Conservation (phyloP, 2,113 vertebrate species). For the Notarius lentiginosus region DNA sequence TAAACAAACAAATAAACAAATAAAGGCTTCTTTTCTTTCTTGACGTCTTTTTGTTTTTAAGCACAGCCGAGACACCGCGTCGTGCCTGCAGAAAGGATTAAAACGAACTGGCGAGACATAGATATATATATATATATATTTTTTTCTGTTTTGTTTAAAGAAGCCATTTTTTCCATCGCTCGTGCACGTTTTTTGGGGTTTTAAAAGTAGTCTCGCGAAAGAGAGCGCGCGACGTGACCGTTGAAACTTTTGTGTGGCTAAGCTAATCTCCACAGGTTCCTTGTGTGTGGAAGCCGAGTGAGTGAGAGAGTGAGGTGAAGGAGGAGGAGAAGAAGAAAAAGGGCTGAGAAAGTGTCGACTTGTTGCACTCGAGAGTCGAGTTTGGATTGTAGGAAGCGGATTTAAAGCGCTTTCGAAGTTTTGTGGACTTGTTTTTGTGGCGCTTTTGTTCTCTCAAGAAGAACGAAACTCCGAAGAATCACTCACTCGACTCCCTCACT, state of each 20-base stretch:
- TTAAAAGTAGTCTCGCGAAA: not conserved
- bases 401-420: not conserved
- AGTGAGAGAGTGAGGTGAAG: not conserved
- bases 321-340: too few relatives aligned
- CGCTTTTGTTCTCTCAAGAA: conserved; percentile 29
- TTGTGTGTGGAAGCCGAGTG: not conserved
- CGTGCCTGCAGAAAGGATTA: not conserved
- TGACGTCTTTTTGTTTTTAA: not conserved
- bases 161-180: not conserved
- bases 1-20: not conserved
- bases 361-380: not conserved
- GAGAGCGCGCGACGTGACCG: conserved; percentile 36
- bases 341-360: not conserved
- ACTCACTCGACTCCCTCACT: not conserved
- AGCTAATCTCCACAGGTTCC: not conserved
- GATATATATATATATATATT: not conserved
- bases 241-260: conserved; percentile 42
- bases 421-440: conserved; percentile 40
- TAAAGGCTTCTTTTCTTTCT: not conserved
- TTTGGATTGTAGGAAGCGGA: not conserved
- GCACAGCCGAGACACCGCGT: not conserved
- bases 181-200: not conserved
- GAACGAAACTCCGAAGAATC: not conserved
- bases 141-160: not conserved
- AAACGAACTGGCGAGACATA: too few relatives aligned